phyloP scores from a whole-genome alignment of 1,140 invertebrate species.

The Rhizoglyphus robini region DNA sequence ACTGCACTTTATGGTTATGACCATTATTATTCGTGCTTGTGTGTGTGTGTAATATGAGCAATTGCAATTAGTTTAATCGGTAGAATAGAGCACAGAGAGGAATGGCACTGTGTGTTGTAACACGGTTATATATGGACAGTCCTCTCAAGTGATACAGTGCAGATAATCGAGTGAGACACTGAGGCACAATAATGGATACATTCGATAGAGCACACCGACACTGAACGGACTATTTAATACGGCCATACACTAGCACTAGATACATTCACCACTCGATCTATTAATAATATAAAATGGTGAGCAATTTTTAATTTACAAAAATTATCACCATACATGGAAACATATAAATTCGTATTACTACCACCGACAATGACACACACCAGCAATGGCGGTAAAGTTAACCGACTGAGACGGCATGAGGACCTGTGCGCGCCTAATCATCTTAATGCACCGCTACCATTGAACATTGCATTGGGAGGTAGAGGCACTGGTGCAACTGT shows the following conservation, averaged over 20 bases:
- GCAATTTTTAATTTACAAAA: not conserved
- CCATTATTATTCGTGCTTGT: not conserved
- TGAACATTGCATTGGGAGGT: no score
- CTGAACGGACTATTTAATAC: not conserved
- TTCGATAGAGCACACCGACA: not conserved
- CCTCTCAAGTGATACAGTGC: no score
- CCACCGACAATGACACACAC: no score
- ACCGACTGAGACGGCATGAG: no score
- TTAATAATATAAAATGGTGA: not conserved
- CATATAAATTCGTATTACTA: not conserved
- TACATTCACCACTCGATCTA: not conserved
- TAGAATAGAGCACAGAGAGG: not conserved
- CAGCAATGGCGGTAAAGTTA: no score
- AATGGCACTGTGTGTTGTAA: not conserved
- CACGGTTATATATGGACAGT: not conserved
- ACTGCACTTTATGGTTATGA: not conserved
- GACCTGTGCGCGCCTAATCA: no score
- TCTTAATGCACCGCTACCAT: not conserved
- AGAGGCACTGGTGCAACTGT: no score
- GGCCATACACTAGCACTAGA: not conserved
- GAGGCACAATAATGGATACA: not conserved
- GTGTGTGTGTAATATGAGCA: not conserved
- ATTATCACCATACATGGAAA: not conserved
- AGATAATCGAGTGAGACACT: not conserved
- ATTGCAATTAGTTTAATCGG: not conserved